These are phyloP conservation scores for Morelia viridis DNA, from an alignment of 2,797 vertebrate species.

Conservation along the genomic window DNA sequence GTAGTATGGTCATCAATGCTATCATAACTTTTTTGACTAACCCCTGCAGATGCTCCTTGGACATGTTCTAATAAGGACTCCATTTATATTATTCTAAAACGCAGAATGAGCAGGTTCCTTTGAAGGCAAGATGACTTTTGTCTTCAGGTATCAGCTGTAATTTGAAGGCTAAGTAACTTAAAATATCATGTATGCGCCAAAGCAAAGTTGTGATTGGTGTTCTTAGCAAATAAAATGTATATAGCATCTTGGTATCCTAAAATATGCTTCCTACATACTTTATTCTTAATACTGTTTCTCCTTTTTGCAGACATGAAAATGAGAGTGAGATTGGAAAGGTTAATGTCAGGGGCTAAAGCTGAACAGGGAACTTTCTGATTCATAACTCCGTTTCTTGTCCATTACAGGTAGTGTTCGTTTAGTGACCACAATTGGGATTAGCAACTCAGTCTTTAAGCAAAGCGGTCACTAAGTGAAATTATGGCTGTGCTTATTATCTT, in stretches of 20 bases:
- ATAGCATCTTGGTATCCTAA: neutral
- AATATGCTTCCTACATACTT: neutral
- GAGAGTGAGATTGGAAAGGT: neutral
- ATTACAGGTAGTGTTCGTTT: neutral
- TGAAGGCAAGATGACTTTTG: neutral
- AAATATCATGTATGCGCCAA: slow-evolving; percentile 53
- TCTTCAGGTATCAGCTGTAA: slow-evolving; percentile 23
- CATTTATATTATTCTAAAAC: neutral
- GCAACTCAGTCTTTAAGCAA: neutral
- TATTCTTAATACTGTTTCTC: neutral
- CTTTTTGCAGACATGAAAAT: neutral
- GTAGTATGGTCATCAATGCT: neutral
- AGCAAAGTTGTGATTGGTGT: slow-evolving; percentile 6
- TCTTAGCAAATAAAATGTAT: neutral
- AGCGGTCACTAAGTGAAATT: neutral
- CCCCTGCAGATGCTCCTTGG: neutral
- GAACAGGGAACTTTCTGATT: neutral
- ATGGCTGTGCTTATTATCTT: neutral
- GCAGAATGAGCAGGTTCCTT: neutral
- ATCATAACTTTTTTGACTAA: neutral
- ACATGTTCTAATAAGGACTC: neutral
- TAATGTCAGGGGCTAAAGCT: neutral
- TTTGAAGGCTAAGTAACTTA: neutral
- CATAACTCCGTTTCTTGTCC: neutral
- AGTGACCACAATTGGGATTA: neutral